Evolutionary conservation across 2,113 vertebrate genomes (phyloP).

Genomic region (Colinus virginianus): DNA sequence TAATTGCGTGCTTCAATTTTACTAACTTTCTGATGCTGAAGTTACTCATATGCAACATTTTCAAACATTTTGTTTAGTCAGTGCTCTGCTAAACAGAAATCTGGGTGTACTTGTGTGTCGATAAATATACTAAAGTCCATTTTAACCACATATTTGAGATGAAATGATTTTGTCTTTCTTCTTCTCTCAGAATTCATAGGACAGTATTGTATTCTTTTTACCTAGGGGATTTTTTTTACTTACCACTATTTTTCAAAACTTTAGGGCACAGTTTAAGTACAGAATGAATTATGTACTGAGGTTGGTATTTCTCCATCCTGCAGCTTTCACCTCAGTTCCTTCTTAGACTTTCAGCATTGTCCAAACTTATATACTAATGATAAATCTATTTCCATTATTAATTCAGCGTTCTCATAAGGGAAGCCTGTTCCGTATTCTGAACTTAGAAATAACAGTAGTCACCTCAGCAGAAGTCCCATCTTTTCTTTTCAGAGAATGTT

Average conservation of each 20-base stretch:
- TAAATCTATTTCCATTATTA: background rate
- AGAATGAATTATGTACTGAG: background rate
- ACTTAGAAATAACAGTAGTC: background rate
- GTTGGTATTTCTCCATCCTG: background rate
- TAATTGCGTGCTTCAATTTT: slow-evolving; percentile 30
- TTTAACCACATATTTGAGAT: background rate
- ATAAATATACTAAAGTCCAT: background rate
- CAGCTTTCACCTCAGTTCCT: background rate
- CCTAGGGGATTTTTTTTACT: background rate
- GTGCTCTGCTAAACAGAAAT: background rate
- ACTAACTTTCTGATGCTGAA: background rate
- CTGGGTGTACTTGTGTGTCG: background rate
- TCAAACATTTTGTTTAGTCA: background rate
- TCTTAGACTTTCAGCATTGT: background rate
- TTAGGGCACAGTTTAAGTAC: background rate
- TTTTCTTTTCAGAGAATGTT: background rate
- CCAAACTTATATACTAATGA: background rate
- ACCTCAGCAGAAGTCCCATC: accelerated
- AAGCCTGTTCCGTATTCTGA: background rate
- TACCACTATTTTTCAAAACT: background rate
- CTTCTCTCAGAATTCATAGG: background rate
- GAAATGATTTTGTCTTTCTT: background rate
- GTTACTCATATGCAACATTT: background rate
- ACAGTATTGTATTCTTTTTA: background rate
- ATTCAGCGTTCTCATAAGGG: background rate